Percentiles rank a stretch among this genome's conserved stretches.
phyloP scores from a whole-genome alignment of 2,888 invertebrate species.

The Drosophila kanekoi region DNA sequence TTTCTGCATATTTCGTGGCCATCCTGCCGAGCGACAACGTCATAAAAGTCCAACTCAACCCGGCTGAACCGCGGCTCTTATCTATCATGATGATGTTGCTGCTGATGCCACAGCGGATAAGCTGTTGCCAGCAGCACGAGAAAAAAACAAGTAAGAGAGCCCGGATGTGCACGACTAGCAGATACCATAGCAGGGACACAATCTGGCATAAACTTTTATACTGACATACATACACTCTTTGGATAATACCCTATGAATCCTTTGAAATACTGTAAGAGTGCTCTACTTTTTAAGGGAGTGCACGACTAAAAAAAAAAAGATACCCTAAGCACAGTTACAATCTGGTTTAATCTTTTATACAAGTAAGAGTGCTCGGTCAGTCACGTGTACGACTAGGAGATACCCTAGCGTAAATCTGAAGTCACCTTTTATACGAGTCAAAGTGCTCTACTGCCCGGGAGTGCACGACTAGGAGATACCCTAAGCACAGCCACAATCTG shows the following conservation, averaged over 20 bases:
- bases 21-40: constrained; percentile 46
- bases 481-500: no score
- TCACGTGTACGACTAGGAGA: background rate
- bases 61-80: constrained; percentile 50
- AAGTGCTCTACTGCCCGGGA: no score
- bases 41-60: constrained; percentile 57
- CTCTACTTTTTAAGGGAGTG: background rate
- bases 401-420: background rate
- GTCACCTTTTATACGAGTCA: no score
- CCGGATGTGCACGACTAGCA: background rate
- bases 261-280: background rate
- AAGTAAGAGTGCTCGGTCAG: background rate
- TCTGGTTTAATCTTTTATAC: no score
- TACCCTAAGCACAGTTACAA: background rate
- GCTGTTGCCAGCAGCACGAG: constrained; percentile 16
- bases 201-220: no score
- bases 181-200: background rate
- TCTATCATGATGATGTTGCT: constrained; percentile 75
- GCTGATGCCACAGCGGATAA: constrained; percentile 73
- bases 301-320: background rate
- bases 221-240: no score
- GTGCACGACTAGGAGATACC: no score
- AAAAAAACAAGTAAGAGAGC: constrained; percentile 5
- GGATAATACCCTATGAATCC: no score
- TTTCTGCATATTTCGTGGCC: constrained; percentile 69